Base-by-base conservation (phyloP, 2,797 vertebrate species). In the Spinibarbus caldwelli region DNA sequence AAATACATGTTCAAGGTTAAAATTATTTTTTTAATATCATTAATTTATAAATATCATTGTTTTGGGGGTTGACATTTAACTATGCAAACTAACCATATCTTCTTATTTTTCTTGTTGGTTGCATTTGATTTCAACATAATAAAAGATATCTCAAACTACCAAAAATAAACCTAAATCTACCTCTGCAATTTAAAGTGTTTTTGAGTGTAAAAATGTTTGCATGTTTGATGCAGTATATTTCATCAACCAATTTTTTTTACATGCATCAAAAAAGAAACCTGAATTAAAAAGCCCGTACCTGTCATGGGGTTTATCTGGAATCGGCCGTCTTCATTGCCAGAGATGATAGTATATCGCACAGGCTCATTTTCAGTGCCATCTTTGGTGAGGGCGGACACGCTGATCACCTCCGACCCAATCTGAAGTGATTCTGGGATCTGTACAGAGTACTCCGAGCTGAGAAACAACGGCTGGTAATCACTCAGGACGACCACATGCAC, bases 401-500 rank as follows among this genome's bases (percentile, higher is more conserved):
- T 96, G 86, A 99, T 89, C 85, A 99, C 95, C 88, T 97, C 95
- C 0, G 95, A 93, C 1, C 96, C 98, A 0, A 96, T 93, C 0
- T 90, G 91, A 4, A 93, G 80, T 0, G 97, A 96, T 91, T 99
- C 98, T 11, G 95, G 96, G 83, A 99, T 93, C 89, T 93, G 94
- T 31, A 95, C 93, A 0, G 91, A 90, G 0, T 98, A 96, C 89
- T 99, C 97, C 0, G 95, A 90, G 89, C 89, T 95, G 86, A 96
- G 93, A 87, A 99, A 99, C 87, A 98, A 92, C 0, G 97, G 97
- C 91, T 97, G 95, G 86, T 98, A 99, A 79, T 98, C 95, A 1
- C 96, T 96, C 15, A 99, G 95, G 84, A 97, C 96, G 57, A 99
- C 96, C 45, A 99, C 95, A 0, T 97, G 95, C 73, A 99, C 94